phyloP scores from a whole-genome alignment of 2,888 invertebrate species.

The Acanthococcus lagerstroemiae region DNA sequence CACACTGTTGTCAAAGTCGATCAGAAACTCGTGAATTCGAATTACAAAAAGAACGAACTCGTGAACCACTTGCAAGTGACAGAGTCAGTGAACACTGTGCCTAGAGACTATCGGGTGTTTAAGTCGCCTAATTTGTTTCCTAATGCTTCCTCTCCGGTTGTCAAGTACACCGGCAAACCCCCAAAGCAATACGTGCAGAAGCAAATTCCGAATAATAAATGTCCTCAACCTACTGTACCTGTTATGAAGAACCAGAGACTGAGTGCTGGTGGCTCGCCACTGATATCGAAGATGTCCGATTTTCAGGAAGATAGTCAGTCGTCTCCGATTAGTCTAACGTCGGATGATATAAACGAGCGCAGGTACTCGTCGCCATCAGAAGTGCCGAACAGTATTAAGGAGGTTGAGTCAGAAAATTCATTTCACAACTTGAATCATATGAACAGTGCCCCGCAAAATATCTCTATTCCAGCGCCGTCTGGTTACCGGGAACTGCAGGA shows the following conservation, averaged over 20 bases:
- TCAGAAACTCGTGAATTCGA: neutral
- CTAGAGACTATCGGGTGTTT: slow-evolving; percentile 10
- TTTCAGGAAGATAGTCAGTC: slow-evolving; percentile 11
- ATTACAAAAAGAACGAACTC: slow-evolving; percentile 7
- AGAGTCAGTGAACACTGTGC: neutral
- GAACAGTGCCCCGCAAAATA: neutral
- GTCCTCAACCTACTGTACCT: neutral
- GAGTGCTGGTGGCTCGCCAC: neutral
- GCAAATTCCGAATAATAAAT: neutral
- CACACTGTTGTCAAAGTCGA: neutral
- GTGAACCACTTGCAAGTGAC: neutral
- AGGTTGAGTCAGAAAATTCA: neutral
- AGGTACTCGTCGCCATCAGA: neutral
- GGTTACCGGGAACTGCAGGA: neutral
- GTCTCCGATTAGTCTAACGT: slow-evolving; percentile 11
- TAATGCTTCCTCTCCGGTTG: neutral
- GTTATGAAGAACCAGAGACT: slow-evolving; percentile 5
- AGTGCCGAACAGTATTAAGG: neutral
- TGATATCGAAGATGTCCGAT: slow-evolving; percentile 7
- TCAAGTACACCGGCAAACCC: slow-evolving; percentile 3
- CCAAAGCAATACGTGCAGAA: slow-evolving; percentile 8
- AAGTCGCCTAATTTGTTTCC: neutral
- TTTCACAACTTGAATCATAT: neutral
- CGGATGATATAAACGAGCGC: slow-evolving; percentile 5
- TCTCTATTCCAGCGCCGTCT: neutral